Evolutionary conservation across 2,888 invertebrate species (phyloP).

Genomic region (Timandra comae): DNA sequence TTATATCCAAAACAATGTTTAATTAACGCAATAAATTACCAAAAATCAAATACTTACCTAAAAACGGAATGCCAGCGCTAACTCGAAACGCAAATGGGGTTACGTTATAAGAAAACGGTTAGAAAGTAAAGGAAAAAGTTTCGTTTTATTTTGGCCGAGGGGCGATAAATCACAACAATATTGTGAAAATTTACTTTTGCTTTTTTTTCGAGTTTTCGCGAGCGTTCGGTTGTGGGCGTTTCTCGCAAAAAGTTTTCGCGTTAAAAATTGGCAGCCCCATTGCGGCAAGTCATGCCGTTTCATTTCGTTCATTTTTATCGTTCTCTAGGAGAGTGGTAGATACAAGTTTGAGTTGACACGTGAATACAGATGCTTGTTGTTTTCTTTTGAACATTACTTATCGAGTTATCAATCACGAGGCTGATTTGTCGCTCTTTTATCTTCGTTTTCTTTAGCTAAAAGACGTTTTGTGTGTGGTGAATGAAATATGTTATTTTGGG

Average conservation of each 20-base stretch:
- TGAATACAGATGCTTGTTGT: no score
- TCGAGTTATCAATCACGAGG: no score
- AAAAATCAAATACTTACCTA: neutral
- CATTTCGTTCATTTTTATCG: slow-evolving; percentile 23
- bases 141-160: slow-evolving; percentile 23
- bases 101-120: slow-evolving; percentile 26
- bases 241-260: slow-evolving; percentile 37
- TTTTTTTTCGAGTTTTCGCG: slow-evolving; percentile 15
- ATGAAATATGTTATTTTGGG: no score
- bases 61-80: slow-evolving; percentile 13
- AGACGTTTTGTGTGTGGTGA: no score
- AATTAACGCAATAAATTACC: neutral
- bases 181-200: slow-evolving; percentile 46
- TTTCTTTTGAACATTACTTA: no score
- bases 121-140: slow-evolving; percentile 30
- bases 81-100: slow-evolving; percentile 30
- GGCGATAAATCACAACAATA: slow-evolving; percentile 51
- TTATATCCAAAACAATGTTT: neutral
- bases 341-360: no score
- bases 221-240: slow-evolving; percentile 15
- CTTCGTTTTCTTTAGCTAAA: no score
- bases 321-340: no score
- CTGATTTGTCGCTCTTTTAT: no score
- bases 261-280: slow-evolving; percentile 48
- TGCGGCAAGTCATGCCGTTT: slow-evolving; percentile 32